These are phyloP conservation scores for Falco cherrug DNA, from an alignment of 2,797 vertebrate species.

Conservation along the genomic window DNA sequence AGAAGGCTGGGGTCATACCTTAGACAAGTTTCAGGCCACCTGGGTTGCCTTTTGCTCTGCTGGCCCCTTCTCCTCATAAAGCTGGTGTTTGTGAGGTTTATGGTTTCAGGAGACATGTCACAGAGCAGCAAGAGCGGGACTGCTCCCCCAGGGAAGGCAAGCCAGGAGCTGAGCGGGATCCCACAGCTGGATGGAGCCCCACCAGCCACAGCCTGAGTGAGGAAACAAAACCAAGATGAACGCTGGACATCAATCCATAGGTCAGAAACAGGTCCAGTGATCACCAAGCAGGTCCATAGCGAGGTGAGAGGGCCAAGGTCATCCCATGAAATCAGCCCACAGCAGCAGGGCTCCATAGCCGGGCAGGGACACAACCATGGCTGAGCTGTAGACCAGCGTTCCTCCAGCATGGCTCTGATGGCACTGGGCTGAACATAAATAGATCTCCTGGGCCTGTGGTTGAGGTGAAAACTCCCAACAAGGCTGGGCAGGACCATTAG, in stretches of 20 bases:
- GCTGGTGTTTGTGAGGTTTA: neutral
- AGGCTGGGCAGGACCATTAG: neutral
- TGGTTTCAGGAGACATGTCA: neutral
- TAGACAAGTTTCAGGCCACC: neutral
- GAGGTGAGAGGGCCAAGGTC: neutral
- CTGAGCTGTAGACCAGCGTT: neutral
- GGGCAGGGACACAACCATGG: neutral
- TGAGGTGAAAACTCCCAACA: neutral
- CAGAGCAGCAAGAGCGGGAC: neutral
- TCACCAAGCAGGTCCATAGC: neutral
- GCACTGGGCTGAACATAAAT: neutral
- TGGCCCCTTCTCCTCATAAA: neutral
- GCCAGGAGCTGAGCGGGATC: neutral
- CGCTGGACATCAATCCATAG: neutral
- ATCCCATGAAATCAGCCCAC: neutral
- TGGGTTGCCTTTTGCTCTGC: neutral
- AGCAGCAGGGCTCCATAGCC: neutral
- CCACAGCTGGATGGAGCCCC: rapidly evolving
- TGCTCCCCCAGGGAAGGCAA: neutral
- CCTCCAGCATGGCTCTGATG: neutral
- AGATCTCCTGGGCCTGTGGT: neutral
- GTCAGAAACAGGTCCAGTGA: neutral
- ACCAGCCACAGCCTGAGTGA: neutral
- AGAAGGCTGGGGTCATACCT: neutral
- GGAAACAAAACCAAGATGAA: neutral